Base-by-base conservation (phyloP, 2,113 vertebrate genomes). In the Onychostoma macrolepis region DNA sequence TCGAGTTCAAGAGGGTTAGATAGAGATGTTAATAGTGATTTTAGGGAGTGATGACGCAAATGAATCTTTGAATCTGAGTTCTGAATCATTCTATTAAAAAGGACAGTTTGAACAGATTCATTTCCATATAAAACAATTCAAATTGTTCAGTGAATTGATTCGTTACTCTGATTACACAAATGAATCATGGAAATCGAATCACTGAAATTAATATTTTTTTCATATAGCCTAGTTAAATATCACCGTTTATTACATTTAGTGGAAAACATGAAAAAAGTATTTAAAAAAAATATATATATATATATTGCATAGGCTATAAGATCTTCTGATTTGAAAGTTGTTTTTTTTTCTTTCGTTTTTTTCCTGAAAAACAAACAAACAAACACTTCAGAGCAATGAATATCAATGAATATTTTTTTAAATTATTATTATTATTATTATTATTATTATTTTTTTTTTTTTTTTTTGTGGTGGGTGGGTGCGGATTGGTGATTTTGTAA, bases 391-490 rank as follows among this genome's bases (percentile, higher is more conserved):
- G 56, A 58, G 56, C 56, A 58, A 10, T 58, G 8, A n/a, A 58
- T 58, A 58, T 58, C n/a, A n/a, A n/a, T n/a, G n/a, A n/a, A n/a
- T n/a, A n/a, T n/a, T n/a, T n/a, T n/a, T n/a, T n/a, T n/a, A n/a
- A n/a, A n/a, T n/a, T n/a, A n/a, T n/a, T n/a, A n/a, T n/a, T n/a
- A n/a, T n/a, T n/a, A n/a, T n/a, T n/a, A n/a, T n/a, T n/a, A n/a
- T n/a, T n/a, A n/a, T n/a, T n/a, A n/a, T n/a, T n/a, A n/a, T n/a
- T n/a, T n/a, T n/a, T n/a, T n/a, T n/a, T n/a, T n/a, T n/a, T n/a
- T n/a, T n/a, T n/a, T n/a, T n/a, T 58, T 58, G 56, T 58, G 10
- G 33, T 80, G 78, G 50, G 30, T 58, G 78, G 10, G 78, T 80
- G 28, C 1, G 4, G 65, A 5, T 72, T 50, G 63, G 30, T 72